phyloP scores from a whole-genome alignment of 2,797 vertebrate species.

The Scyliorhinus canicula region DNA sequence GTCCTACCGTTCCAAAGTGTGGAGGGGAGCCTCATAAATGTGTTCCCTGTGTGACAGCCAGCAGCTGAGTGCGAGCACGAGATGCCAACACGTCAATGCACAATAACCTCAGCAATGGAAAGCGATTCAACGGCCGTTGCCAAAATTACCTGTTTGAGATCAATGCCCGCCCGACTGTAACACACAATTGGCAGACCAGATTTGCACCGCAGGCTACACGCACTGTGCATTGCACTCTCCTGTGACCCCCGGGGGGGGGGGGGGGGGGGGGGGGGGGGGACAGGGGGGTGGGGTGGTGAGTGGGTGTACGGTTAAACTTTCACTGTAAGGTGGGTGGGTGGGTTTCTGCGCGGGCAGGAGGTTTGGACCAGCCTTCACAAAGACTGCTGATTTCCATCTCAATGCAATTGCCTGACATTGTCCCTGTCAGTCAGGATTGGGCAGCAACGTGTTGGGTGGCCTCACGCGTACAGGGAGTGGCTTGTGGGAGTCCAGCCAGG shows the following conservation, averaged over 20 bases:
- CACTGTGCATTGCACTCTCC: not conserved
- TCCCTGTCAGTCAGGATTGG: too few species aligned
- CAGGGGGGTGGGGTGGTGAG: too few species aligned
- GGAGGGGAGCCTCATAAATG: not conserved
- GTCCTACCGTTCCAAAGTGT: not conserved
- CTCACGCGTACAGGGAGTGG: too few species aligned
- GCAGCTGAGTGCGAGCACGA: not conserved
- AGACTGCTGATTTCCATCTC: not conserved
- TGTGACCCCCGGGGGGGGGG: not conserved
- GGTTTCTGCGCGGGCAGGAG: not conserved
- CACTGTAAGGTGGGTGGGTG: not conserved
- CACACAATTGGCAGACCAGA: not conserved
- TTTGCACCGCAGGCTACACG: not conserved
- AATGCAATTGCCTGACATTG: not conserved
- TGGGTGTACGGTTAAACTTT: not conserved
- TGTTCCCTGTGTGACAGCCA: not conserved
- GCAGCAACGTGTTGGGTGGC: too few species aligned
- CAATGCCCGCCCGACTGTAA: not conserved
- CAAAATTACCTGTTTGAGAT: not conserved
- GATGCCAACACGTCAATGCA: not conserved
- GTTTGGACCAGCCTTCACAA: too few species aligned
- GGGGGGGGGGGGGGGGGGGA: too few species aligned
- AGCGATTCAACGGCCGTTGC: not conserved
- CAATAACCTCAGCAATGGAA: not conserved
- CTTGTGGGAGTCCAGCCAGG: too few species aligned